These are phyloP conservation scores for Myxocyprinus asiaticus DNA, from an alignment of 2,113 vertebrate genomes.

Conservation along the genomic window DNA sequence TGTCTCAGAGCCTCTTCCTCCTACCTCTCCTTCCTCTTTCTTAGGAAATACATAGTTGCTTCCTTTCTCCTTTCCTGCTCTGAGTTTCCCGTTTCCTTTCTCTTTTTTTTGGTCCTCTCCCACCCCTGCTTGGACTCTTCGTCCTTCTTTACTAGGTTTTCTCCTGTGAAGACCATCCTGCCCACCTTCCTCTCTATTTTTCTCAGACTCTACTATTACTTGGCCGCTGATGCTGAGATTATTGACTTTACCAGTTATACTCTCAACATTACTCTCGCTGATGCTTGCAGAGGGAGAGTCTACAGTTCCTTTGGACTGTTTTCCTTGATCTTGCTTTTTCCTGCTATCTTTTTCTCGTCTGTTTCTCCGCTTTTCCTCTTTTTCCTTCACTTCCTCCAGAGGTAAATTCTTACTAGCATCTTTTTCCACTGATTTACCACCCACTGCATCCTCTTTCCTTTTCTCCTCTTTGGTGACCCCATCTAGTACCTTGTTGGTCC, in stretches of 20 bases:
- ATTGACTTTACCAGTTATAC: slow-evolving; percentile 73
- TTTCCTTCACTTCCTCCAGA: slow-evolving; percentile 45
- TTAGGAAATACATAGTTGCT: slow-evolving; percentile 55
- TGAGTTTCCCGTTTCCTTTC: slow-evolving; percentile 59
- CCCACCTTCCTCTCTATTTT: slow-evolving; percentile 26
- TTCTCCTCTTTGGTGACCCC: slow-evolving; percentile 44
- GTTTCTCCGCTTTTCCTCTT: slow-evolving; percentile 47
- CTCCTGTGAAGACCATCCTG: slow-evolving; percentile 49
- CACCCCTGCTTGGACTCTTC: slow-evolving; percentile 57
- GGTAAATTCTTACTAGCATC: slow-evolving; percentile 28
- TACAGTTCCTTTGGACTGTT: slow-evolving; percentile 5
- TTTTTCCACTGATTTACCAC: slow-evolving; percentile 4
- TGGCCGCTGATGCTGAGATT: slow-evolving; percentile 76
- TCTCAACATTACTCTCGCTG: slow-evolving; percentile 59
- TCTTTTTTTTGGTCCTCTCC: slow-evolving; percentile 60
- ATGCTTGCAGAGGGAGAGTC: slow-evolving; percentile 13
- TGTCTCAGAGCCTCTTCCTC: slow-evolving; percentile 62
- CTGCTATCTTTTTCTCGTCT: slow-evolving; percentile 48
- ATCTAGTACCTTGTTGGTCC: slow-evolving; percentile 60
- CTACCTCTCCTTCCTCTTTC: slow-evolving; percentile 54
- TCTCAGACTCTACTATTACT: slow-evolving; percentile 46
- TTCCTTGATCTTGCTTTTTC: slow-evolving; percentile 41
- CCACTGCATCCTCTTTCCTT: slow-evolving; percentile 49
- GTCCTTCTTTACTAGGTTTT: slow-evolving; percentile 64
- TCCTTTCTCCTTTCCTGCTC: slow-evolving; percentile 60